These are phyloP conservation scores for Ylistrum balloti DNA, from an alignment of 1,140 invertebrate species.

Conservation along the genomic window DNA sequence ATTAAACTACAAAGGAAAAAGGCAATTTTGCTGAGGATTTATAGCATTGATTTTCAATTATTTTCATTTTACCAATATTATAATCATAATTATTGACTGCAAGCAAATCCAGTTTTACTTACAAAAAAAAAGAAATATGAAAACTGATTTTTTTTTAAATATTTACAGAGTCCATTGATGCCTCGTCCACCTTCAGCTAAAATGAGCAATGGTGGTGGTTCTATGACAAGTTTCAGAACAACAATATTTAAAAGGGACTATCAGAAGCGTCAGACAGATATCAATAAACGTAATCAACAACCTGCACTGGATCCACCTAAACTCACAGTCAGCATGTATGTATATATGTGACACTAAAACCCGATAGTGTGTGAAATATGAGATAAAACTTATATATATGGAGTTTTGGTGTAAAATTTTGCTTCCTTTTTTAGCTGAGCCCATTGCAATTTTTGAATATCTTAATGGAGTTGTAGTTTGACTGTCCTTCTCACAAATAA, in stretches of 20 bases:
- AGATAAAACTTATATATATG: not conserved
- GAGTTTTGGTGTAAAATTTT: not conserved
- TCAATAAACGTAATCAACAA: conserved; percentile 64
- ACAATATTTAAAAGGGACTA: conserved; percentile 77
- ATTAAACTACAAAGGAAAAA: too few relatives aligned
- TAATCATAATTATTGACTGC: too few relatives aligned
- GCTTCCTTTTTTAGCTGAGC: too few relatives aligned
- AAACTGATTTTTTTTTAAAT: too few relatives aligned
- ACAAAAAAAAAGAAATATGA: too few relatives aligned
- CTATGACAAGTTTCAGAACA: conserved; percentile 67
- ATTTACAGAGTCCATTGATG: conserved; percentile 54
- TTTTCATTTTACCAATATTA: too few relatives aligned
- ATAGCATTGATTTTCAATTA: too few relatives aligned
- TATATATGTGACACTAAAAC: not conserved
- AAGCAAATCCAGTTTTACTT: too few relatives aligned
- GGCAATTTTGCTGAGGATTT: too few relatives aligned
- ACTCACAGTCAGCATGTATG: conserved; percentile 69
- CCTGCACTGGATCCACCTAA: conserved; percentile 56
- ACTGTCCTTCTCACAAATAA: too few relatives aligned
- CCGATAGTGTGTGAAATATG: not conserved
- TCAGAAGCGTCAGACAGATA: conserved; percentile 66
- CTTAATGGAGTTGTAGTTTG: too few relatives aligned
- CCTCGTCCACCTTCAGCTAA: conserved; percentile 69
- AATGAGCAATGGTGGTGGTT: conserved; percentile 49
- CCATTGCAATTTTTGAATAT: too few relatives aligned